Evolutionary conservation across 2,888 invertebrate genomes (phyloP), one percentile per base, ranked within the genome.

Genomic region (Diadegma fenestrale): DNA sequence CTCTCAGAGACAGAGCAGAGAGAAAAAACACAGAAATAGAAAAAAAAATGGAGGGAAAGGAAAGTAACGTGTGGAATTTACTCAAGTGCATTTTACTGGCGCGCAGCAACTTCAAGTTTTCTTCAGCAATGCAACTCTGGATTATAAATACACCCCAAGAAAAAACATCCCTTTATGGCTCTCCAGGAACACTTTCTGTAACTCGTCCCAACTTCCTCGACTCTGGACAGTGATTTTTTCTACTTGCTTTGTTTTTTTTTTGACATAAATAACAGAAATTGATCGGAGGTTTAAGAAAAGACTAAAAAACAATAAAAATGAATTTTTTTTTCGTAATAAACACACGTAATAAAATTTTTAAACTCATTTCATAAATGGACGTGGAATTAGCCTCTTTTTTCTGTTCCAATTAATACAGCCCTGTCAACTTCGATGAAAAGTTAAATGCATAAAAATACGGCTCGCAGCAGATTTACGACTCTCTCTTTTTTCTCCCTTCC

Each of bases 1-100:
- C 41, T 12, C 14, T 48, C 22, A 17, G 17, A 43, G 43, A n/a
- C 41, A 30, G 14, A 37, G 6, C n/a, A 30, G 43, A 41, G 63
- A 33, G 73, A 37, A 33, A 33, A 33, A 2, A 33, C 33, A 33
- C 19, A 64, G 30, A 37, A 45, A 71, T 30, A 2, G 26, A 58
- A 58, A 58, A 19, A 2, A 8, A n/a, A n/a, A n/a, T n/a, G 17
- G 19, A 33, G 41, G 5, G 41, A 19, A 17, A 12, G 19, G 19
- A 43, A n/a, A 26, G 58, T 41, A 54, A 10, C 58, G 75, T 76
- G 69, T 22, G 51, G 68, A 78, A 78, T 81, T 69, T 79, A 82
- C 82, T 71, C 63, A 48, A 82, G 82, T 81, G 78, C 73, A 61
- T 79, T 82, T 85, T 75, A 78, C 75, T 61, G 26, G 33, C 33